A percentile compares a stretch with the other conserved stretches of the same genome.
These are phyloP conservation scores for Nasonia oneida DNA, from an alignment of 2,888 invertebrate genomes.

Conservation along the genomic window DNA sequence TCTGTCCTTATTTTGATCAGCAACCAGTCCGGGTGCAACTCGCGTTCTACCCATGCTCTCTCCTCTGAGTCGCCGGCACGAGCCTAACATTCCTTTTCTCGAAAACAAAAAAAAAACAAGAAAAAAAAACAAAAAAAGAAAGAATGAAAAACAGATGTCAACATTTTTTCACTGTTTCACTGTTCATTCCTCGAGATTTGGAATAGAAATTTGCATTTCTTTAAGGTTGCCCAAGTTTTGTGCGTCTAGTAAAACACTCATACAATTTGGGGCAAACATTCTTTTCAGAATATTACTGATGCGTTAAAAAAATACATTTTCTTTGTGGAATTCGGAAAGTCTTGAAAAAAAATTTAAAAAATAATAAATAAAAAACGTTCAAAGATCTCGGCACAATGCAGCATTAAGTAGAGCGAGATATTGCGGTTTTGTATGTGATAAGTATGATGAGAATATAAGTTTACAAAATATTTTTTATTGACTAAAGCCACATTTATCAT, in stretches of 20 bases:
- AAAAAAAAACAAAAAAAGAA: neutral
- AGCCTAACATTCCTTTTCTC: conserved; percentile 37
- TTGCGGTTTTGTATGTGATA: conserved; percentile 62
- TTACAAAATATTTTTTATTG: conserved; percentile 61
- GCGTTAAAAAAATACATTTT: neutral
- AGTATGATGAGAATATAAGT: conserved; percentile 52
- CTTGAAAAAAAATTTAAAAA: neutral
- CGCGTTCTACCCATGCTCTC: conserved; percentile 11
- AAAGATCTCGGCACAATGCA: conserved; percentile 55
- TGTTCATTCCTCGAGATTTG: neutral
- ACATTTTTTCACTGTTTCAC: neutral
- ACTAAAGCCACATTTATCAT: conserved; percentile 47
- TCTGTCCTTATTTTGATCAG: neutral
- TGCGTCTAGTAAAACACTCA: conserved; percentile 13
- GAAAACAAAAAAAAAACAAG: neutral
- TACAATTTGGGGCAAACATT: conserved; percentile 25
- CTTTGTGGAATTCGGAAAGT: conserved; percentile 2
- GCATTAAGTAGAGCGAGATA: conserved; percentile 46
- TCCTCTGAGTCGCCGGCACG: neutral
- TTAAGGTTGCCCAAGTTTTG: conserved; percentile 33
- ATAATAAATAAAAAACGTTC: conserved; percentile 25
- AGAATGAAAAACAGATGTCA: neutral
- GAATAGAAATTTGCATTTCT: conserved; percentile 13
- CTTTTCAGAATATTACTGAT: neutral
- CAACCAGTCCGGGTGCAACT: conserved; percentile 5